phyloP scores from a whole-genome alignment of 2,888 invertebrate genomes.

The Periphyllus acericola region DNA sequence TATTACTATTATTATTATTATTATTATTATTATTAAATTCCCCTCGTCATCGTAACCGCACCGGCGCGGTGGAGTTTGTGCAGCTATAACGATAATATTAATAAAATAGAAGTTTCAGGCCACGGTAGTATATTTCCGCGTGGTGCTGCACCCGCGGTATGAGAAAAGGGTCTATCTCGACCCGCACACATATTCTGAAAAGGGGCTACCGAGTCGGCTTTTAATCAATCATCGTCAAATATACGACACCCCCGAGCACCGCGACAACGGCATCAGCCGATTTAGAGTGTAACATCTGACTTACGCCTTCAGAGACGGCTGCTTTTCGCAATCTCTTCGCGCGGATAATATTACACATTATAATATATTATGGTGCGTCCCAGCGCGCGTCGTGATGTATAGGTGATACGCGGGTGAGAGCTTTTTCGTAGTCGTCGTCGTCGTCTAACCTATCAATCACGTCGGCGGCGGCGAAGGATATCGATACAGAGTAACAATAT shows the following conservation, averaged over 20 bases:
- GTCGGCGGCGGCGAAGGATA: background rate
- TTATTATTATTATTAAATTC: slow-evolving; percentile 20
- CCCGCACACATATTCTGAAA: background rate
- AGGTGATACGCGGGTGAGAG: background rate
- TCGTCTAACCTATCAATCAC: background rate
- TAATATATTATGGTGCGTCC: background rate
- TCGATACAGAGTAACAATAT: slow-evolving; percentile 33
- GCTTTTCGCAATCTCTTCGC: background rate
- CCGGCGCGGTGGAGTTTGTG: no score
- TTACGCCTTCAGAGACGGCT: background rate
- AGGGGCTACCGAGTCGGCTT: background rate
- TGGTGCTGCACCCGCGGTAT: background rate
- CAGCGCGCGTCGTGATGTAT: background rate
- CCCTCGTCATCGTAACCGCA: background rate
- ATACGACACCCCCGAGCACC: background rate
- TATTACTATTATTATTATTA: background rate
- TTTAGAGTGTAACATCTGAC: slow-evolving; percentile 37
- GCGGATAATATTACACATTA: background rate
- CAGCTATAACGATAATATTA: background rate
- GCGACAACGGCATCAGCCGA: background rate
- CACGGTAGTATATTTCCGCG: background rate
- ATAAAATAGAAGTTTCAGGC: slow-evolving; percentile 43
- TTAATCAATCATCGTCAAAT: slow-evolving; percentile 57
- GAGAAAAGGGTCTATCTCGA: slow-evolving; percentile 6
- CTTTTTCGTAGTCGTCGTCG: background rate